These are phyloP conservation scores for Hyles lineata DNA, from an alignment of 2,888 invertebrate genomes.

Conservation along the genomic window DNA sequence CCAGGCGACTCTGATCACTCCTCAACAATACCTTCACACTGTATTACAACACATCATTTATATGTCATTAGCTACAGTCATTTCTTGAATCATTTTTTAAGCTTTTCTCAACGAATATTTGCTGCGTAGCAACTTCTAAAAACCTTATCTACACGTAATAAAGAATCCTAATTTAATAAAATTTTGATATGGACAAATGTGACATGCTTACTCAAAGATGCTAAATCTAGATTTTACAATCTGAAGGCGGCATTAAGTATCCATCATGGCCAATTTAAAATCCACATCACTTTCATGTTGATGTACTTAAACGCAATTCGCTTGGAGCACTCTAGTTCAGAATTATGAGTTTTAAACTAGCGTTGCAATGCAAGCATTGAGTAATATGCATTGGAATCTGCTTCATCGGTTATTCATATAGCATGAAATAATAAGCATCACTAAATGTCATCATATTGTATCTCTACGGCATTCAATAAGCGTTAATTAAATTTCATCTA, in stretches of 20 bases:
- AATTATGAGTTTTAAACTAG: slow-evolving; percentile 6
- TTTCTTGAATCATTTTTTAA: too few relatives aligned
- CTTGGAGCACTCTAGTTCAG: not conserved
- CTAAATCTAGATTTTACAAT: not conserved
- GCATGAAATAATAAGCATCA: not conserved
- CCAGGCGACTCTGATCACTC: slow-evolving; percentile 38
- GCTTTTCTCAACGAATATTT: too few relatives aligned
- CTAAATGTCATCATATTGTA: not conserved
- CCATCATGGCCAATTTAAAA: slow-evolving; percentile 10
- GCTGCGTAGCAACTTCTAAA: too few relatives aligned
- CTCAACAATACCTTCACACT: not conserved
- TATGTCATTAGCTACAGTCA: too few relatives aligned
- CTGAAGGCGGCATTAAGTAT: not conserved
- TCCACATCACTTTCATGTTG: slow-evolving; percentile 7
- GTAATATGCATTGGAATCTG: not conserved
- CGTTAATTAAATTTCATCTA: not conserved
- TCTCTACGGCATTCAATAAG: not conserved
- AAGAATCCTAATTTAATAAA: not conserved
- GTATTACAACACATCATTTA: not conserved
- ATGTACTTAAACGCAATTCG: slow-evolving; percentile 27
- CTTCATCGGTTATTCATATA: not conserved
- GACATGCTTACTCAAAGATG: not conserved
- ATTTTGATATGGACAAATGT: not conserved
- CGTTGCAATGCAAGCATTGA: not conserved
- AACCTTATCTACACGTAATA: not conserved